Conservation (phyloP, 2,113 vertebrate species). For the Anolis carolinensis region DNA sequence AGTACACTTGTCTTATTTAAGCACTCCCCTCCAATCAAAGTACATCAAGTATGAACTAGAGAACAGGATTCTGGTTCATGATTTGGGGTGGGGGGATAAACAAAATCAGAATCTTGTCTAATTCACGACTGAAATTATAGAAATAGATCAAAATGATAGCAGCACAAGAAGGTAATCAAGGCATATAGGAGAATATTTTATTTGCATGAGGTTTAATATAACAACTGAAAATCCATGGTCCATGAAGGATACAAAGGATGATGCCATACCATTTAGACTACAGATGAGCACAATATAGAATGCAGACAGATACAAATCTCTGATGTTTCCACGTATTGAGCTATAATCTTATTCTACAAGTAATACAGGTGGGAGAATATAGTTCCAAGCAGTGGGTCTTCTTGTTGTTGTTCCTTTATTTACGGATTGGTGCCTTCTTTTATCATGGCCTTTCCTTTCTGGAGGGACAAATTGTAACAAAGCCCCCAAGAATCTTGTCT, state of each 20-base stretch:
- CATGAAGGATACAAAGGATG: slow-evolving; percentile 10
- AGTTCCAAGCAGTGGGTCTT: not conserved
- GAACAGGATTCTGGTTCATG: not conserved
- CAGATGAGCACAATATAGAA: not conserved
- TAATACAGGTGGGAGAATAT: not conserved
- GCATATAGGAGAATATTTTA: not conserved
- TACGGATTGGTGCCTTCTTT: not conserved
- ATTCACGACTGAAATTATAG: not conserved
- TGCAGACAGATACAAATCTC: not conserved
- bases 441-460: slow-evolving; percentile 14
- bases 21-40: too few species aligned
- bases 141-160: not conserved
- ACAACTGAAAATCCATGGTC: not conserved
- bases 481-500: not conserved
- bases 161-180: not conserved
- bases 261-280: not conserved
- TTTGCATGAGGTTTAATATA: not conserved
- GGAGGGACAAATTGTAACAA: not conserved
- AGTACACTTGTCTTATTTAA: not conserved
- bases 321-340: not conserved
- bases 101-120: not conserved
- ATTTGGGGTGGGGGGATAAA: not conserved
- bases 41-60: not conserved
- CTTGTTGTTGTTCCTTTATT: not conserved
- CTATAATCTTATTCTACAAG: not conserved